phyloP scores from a whole-genome alignment of 2,888 invertebrate genomes.

The Pollenia amentaria region DNA sequence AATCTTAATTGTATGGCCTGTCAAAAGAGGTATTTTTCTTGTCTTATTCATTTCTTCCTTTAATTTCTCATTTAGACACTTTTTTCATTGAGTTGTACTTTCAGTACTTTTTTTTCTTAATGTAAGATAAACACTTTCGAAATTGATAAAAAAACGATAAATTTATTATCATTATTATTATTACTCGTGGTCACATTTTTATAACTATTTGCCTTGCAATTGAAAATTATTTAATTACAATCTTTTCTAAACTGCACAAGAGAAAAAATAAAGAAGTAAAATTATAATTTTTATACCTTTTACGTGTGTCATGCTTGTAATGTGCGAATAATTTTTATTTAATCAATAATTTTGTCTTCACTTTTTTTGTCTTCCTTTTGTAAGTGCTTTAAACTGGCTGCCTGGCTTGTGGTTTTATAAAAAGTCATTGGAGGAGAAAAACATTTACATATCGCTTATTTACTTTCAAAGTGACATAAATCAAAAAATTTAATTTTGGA shows the following conservation, averaged over 20 bases:
- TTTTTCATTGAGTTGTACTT: constrained; percentile 21
- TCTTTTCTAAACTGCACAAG: constrained; percentile 33
- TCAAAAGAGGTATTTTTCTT: constrained; percentile 60
- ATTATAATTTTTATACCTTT: constrained; percentile 57
- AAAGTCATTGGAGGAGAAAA: constrained; percentile 28
- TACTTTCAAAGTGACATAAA: no score
- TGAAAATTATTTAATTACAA: constrained; percentile 65
- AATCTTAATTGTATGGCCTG: constrained; percentile 67
- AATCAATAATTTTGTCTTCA: not conserved
- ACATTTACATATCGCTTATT: constrained; percentile 31
- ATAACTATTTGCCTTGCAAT: constrained; percentile 51
- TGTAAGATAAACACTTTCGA: constrained; percentile 39
- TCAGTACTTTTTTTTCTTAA: constrained; percentile 25
- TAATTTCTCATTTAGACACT: constrained; percentile 2
- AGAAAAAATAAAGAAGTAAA: constrained; percentile 25
- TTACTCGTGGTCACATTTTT: constrained; percentile 2
- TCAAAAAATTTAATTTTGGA: no score
- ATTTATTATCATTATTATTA: constrained; percentile 36
- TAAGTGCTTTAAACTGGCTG: constrained; percentile 1
- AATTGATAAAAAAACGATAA: constrained; percentile 16
- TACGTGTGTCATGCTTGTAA: constrained; percentile 49
- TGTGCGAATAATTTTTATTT: constrained; percentile 46
- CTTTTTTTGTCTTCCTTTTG: constrained; percentile 17
- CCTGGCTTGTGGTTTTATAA: constrained; percentile 36
- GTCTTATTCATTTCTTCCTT: constrained; percentile 39